Conservation (phyloP, 1,140 invertebrate genomes). For the Ceratina australensis region DNA sequence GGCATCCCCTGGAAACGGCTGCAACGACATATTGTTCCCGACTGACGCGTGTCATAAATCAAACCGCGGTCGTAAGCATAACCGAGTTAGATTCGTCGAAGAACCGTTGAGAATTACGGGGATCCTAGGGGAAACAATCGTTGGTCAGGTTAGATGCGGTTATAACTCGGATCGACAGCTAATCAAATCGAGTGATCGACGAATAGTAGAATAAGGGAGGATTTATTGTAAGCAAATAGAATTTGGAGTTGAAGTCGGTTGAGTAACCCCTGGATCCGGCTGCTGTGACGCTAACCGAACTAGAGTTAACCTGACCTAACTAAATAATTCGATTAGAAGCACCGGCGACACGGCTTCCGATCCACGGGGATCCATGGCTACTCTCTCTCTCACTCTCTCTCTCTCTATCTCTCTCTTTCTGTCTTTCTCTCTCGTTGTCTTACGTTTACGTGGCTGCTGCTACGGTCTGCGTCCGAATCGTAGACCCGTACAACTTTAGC, state of each 20-base stretch:
- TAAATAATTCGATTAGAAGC: slow-evolving; percentile 68
- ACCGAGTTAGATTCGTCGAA: background rate
- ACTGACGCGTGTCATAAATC: slow-evolving; percentile 28
- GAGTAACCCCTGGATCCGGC: slow-evolving; percentile 59
- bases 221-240: slow-evolving; percentile 71
- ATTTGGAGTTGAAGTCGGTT: slow-evolving; percentile 67
- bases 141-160: too few relatives aligned
- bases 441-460: too few relatives aligned
- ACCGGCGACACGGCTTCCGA: slow-evolving; percentile 25
- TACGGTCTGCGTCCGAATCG: slow-evolving; percentile 13
- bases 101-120: slow-evolving; percentile 21
- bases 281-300: slow-evolving; percentile 59
- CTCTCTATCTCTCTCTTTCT: too few relatives aligned
- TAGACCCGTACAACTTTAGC: slow-evolving; percentile 10
- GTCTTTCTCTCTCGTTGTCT: too few relatives aligned
- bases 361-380: too few relatives aligned
- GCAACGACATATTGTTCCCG: slow-evolving; percentile 9
- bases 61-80: slow-evolving; percentile 1
- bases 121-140: background rate
- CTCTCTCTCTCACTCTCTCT: too few relatives aligned
- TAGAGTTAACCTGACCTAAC: slow-evolving; percentile 64
- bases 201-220: slow-evolving; percentile 46
- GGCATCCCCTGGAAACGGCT: background rate
- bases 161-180: slow-evolving; percentile 41
- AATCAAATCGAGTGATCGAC: slow-evolving; percentile 55